These are phyloP conservation scores for Albula goreensis DNA, from an alignment of 2,113 vertebrate species.

Conservation along the genomic window DNA sequence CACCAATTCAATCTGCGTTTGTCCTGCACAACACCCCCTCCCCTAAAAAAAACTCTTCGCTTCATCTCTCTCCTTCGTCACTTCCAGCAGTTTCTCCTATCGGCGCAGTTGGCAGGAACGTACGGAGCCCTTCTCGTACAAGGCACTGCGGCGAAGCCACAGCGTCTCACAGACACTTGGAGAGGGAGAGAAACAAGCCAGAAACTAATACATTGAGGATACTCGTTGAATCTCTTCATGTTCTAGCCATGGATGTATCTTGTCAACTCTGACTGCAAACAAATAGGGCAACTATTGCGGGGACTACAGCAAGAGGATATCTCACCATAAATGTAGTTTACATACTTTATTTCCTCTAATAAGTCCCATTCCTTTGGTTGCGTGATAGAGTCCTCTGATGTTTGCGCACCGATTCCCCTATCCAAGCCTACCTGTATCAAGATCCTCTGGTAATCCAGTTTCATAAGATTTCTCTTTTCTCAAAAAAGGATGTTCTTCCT, in stretches of 20 bases:
- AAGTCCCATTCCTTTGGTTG: not conserved
- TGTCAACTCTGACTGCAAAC: conserved; percentile 3
- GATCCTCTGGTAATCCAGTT: not conserved
- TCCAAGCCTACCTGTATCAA: not conserved
- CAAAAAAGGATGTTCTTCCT: conserved; percentile 15
- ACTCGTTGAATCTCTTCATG: not conserved
- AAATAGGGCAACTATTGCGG: not conserved
- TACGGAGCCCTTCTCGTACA: not conserved
- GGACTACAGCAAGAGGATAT: conserved; percentile 1
- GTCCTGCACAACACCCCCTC: not conserved
- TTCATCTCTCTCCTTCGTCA: not conserved
- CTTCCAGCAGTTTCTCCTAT: conserved; percentile 6
- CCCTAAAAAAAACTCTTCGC: not conserved
- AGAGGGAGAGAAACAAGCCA: not conserved
- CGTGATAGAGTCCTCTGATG: not conserved
- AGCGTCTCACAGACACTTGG: not conserved
- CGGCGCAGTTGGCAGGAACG: conserved; percentile 6
- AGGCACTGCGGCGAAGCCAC: not conserved
- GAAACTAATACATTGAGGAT: not conserved
- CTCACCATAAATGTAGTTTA: conserved; percentile 12
- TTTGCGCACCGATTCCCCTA: not conserved
- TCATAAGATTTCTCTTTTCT: conserved; percentile 2
- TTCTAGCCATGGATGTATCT: conserved; percentile 9
- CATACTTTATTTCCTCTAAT: not conserved
- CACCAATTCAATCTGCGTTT: not conserved